Base-by-base conservation (phyloP, 2,797 vertebrate species). In the Champsocephalus gunnari region DNA sequence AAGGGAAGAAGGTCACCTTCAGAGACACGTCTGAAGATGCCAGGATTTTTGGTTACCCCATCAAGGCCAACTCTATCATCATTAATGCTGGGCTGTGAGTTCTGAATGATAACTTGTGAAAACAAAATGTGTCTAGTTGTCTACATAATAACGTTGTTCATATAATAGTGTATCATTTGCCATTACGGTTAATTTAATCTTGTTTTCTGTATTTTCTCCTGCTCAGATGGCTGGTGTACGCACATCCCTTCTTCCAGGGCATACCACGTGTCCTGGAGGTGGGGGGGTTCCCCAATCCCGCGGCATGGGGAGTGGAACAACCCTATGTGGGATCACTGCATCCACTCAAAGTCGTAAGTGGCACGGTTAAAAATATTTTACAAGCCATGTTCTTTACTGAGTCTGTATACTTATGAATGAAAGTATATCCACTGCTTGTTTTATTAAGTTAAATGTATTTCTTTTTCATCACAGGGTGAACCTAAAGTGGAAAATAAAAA, bases 31-130 rank as follows among this genome's bases (percentile, higher is more conserved):
- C 96, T 0, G 95, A 97, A 0, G 96, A 99, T 12, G 91, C 94
- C 5, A 92, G 95, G 54, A 90, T 88, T 2, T 93, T 64, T 21
- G 96, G 96, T 21, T 94, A 91, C 83, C 93, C 97, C 1, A 90
- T 98, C 68, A 89, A 94, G 24, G 96, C 96, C 0, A 96, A 93
- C 74, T 99, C 98, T 56, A 92, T 97, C 91, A 94, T 97, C 61
- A 96, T 99, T 66, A 96, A 96, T 1, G 94, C 97, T 0, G 98
- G 98, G 21, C 91, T 98, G 98, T 99, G 93, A 97, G 98, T 94
- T 21, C 7, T 21, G 3, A 38, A 16, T 24, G 3, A 50, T 4
- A 43, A 21, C 0, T 55, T 41, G 12, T 50, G 9, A 54, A 5
- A 21, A 21, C 21, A 21, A 21, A 21, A 21, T 21, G 21, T 21